A percentile compares a stretch with the other conserved stretches of the same genome.
These are phyloP conservation scores for Romanogobio albipinnatus DNA, from an alignment of 2,113 vertebrate species.

Conservation along the genomic window DNA sequence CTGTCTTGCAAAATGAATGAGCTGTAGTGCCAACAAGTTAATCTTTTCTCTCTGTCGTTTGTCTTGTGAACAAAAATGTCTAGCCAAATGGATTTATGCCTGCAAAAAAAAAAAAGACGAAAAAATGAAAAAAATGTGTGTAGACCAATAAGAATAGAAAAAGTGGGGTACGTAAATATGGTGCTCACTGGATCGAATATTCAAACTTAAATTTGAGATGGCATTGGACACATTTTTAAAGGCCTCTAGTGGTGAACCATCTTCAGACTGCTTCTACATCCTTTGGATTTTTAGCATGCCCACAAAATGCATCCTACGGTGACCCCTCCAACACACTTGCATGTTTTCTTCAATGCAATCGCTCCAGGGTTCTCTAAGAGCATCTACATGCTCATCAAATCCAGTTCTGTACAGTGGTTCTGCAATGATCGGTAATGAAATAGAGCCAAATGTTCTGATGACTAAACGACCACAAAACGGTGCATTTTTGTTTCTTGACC, in stretches of 20 bases:
- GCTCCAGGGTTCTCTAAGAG: conserved; percentile 60
- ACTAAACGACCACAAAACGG: conserved; percentile 61
- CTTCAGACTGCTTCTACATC: conserved; percentile 61
- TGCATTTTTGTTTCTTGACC: conserved; percentile 70
- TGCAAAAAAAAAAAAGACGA: conserved; percentile 54
- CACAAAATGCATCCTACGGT: conserved; percentile 69
- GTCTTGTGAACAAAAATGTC: conserved; percentile 72
- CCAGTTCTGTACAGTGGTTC: conserved; percentile 68
- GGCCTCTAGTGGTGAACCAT: conserved; percentile 57
- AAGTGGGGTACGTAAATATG: conserved; percentile 57
- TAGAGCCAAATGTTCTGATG: conserved; percentile 61
- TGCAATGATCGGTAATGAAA: conserved; percentile 58
- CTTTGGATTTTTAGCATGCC: conserved; percentile 70
- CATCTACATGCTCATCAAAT: conserved; percentile 66
- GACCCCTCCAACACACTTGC: conserved; percentile 67
- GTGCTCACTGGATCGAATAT: conserved; percentile 56
- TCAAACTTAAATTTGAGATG: conserved; percentile 59
- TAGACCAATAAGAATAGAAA: conserved; percentile 52
- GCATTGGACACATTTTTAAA: conserved; percentile 57
- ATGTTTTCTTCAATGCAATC: conserved; percentile 65
- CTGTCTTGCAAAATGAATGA: conserved; percentile 76
- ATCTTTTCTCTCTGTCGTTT: conserved; percentile 67
- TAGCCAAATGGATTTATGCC: conserved; percentile 72
- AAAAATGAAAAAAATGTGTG: conserved; percentile 48
- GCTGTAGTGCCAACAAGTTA: conserved; percentile 76